Conservation (phyloP, 1,140 invertebrate genomes). For the Drosophila pruinosa region DNA sequence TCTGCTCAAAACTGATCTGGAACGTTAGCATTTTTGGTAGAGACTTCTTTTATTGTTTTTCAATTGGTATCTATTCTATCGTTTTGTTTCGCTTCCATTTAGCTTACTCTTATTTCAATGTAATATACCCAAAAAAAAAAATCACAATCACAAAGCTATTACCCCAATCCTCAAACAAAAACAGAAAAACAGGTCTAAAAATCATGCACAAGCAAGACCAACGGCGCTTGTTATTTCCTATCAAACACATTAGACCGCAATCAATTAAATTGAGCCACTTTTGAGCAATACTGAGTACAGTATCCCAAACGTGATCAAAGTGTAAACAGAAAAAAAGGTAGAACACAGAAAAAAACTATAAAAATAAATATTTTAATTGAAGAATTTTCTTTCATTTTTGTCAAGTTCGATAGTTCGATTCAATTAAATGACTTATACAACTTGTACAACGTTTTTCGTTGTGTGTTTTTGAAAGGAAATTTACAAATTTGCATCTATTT, state of each 20-base stretch:
- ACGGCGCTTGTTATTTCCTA: conserved; percentile 28
- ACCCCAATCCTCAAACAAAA: not conserved
- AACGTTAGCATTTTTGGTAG: conserved; percentile 67
- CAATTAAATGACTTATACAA: conserved; percentile 54
- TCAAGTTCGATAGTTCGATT: conserved; percentile 32
- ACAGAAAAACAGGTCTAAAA: too few relatives aligned
- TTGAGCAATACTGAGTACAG: not conserved
- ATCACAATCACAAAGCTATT: not conserved
- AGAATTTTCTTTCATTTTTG: conserved; percentile 8
- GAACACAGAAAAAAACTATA: not conserved
- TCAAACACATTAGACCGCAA: conserved; percentile 32
- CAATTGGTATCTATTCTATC: conserved; percentile 27
- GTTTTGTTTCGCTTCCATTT: conserved; percentile 10
- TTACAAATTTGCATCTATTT: conserved; percentile 65
- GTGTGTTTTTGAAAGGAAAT: conserved; percentile 56
- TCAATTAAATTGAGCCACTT: conserved; percentile 40
- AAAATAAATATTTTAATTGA: not conserved
- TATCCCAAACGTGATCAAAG: not conserved
- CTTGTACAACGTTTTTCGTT: conserved; percentile 16
- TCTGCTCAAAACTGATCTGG: conserved; percentile 41
- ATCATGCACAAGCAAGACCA: too few relatives aligned
- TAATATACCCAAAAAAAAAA: not conserved
- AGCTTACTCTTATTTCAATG: not conserved
- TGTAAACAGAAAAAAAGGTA: not conserved
- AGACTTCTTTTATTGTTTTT: conserved; percentile 21